Base-by-base conservation (phyloP, 1,140 invertebrate genomes). In the Capitella teleta region DNA sequence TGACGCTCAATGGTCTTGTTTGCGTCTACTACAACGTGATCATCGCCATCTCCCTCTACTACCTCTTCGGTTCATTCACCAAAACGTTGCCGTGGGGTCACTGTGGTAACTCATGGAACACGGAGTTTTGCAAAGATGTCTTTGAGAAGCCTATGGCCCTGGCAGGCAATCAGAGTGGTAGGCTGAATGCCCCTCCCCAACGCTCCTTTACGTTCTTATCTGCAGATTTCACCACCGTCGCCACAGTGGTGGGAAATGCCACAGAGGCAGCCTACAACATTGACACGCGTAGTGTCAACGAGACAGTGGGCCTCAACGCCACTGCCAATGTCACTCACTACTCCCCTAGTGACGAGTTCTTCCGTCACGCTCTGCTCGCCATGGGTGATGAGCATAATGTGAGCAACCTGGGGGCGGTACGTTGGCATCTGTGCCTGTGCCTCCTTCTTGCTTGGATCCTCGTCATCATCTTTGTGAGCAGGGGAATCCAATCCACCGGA, bases 1-100 rank as follows among this genome's bases (percentile, higher is more conserved):
- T 87, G 32, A 79, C 86, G 28, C 81, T 87, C 3, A 87, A 85
- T 36, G 80, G 80, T 56, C 77, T 87, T 43, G 84, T 88, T n/a
- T 83, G 84, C 76, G 74, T 71, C 6, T 75, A 75, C 52, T 75
- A 75, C 52, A 75, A 74, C 49, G 70, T 75, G 5, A 63, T 75
- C 19, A 68, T 74, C 28, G 60, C 71, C 3, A 67, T 72, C 41
- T 60, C 63, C n/a, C 40, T 75, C 18, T 69, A 66, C 52, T 75
- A 69, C 53, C 54, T 75, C 16, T 58, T 61, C 34, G 52, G 61
- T 12, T 72, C 70, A 5, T 71, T 74, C 51, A 63, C 59, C 5
- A 52, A 56, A 1, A 52, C 52, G 16, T 58, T 77, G 4, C 75
- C 76, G 0, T 77, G 76, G 76, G 63, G 61, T 12, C 55, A 50